These are phyloP conservation scores for Drosophila azteca DNA, from an alignment of 1,140 invertebrate species.

Conservation along the genomic window DNA sequence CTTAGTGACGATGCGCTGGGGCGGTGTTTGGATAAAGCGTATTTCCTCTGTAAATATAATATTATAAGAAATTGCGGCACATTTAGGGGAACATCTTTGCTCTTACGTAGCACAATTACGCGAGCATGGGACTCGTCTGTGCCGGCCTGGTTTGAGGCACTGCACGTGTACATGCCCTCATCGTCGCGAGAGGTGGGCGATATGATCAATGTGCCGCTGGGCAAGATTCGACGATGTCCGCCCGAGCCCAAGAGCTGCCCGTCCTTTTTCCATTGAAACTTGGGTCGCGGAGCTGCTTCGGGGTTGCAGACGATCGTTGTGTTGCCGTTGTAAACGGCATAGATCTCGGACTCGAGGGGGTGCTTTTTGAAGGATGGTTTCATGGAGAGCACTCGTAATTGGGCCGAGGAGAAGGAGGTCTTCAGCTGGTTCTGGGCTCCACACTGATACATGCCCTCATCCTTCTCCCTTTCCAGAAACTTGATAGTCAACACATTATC, in stretches of 20 bases:
- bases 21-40: conserved; percentile 88
- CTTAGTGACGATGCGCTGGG: conserved; percentile 87
- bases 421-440: conserved; percentile 95
- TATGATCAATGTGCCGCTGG: conserved; percentile 94
- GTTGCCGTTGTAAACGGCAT: conserved; percentile 95
- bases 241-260: conserved; percentile 91
- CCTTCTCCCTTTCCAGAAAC: conserved; percentile 89
- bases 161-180: conserved; percentile 94
- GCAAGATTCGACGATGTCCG: conserved; percentile 90
- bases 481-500: conserved; percentile 95
- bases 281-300: conserved; percentile 95
- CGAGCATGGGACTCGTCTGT: conserved; percentile 91
- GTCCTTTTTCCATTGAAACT: conserved; percentile 96
- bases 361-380: conserved; percentile 95
- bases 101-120: conserved; percentile 93
- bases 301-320: conserved; percentile 96
- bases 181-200: conserved; percentile 93
- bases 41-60: conserved; percentile 86
- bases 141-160: conserved; percentile 93
- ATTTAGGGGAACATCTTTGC: background rate
- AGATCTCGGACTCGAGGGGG: conserved; percentile 94
- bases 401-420: conserved; percentile 93
- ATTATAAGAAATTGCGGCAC: background rate
- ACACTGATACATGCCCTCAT: conserved; percentile 99
- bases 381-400: conserved; percentile 93